Conservation (phyloP, 1,140 invertebrate species). For the Thaumatotibia leucotreta region DNA sequence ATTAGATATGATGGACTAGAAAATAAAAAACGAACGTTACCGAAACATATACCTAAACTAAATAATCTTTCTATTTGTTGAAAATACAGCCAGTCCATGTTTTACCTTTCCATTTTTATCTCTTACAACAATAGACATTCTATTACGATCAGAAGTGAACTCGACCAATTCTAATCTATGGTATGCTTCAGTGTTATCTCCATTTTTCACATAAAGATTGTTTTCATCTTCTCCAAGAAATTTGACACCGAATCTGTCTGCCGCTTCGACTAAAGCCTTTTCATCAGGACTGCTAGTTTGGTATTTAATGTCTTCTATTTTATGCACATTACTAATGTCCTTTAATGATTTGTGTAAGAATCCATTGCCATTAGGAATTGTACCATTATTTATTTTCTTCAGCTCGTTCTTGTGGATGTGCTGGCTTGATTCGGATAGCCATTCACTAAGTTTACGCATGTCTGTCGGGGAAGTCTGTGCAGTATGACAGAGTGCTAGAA, state of each 20-base stretch:
- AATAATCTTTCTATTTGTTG: neutral
- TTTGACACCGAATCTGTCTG: conserved; percentile 83
- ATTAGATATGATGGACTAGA: neutral
- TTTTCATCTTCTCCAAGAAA: conserved; percentile 79
- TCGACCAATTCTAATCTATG: conserved; percentile 97
- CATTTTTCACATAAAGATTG: conserved; percentile 78
- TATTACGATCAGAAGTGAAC: conserved; percentile 94
- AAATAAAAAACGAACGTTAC: no score
- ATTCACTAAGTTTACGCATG: neutral
- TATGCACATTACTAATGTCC: conserved; percentile 36
- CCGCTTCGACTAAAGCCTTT: conserved; percentile 89
- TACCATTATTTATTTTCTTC: neutral
- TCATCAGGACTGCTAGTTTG: conserved; percentile 91
- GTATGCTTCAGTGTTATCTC: conserved; percentile 79
- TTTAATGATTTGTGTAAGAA: conserved; percentile 33
- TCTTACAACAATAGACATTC: conserved; percentile 95
- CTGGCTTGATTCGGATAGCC: neutral
- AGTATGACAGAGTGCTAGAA: neutral
- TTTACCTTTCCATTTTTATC: conserved; percentile 86
- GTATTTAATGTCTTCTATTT: conserved; percentile 44
- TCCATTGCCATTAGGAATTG: conserved; percentile 13
- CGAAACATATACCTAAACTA: neutral
- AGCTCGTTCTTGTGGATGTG: neutral
- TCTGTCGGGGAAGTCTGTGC: neutral
- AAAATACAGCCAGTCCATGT: conserved; percentile 76